A percentile compares a stretch with the other conserved stretches of the same genome.
Conservation (phyloP, 2,888 invertebrate species). For the Rotaria socialis region DNA sequence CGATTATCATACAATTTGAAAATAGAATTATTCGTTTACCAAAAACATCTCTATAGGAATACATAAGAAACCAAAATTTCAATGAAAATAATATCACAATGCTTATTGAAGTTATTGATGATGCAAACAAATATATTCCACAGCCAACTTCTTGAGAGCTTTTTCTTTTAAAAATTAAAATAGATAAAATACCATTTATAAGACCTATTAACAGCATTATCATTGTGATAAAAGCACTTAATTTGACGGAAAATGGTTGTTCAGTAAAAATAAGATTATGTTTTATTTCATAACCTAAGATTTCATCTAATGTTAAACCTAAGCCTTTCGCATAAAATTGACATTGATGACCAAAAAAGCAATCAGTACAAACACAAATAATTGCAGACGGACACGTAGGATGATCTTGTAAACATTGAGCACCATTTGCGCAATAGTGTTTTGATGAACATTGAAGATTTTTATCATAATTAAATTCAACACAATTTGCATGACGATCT, state of each 20-base stretch:
- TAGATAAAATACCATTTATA: background rate
- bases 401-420: background rate
- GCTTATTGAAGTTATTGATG: background rate
- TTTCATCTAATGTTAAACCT: background rate
- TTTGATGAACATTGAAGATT: background rate
- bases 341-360: slow-evolving; percentile 20
- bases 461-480: background rate
- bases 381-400: background rate
- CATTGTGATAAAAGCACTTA: background rate
- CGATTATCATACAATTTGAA: slow-evolving; percentile 8
- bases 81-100: background rate
- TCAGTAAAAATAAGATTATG: background rate
- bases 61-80: background rate
- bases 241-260: background rate
- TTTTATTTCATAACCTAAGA: background rate
- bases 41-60: background rate
- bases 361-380: background rate
- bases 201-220: background rate
- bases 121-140: background rate
- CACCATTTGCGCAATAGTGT: background rate
- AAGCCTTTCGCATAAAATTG: background rate
- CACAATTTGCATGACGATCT: background rate
- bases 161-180: background rate
- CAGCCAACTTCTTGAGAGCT: background rate
- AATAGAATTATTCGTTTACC: background rate